Evolutionary conservation across 2,113 vertebrate species (phyloP).

Genomic region (Sander lucioperca): DNA sequence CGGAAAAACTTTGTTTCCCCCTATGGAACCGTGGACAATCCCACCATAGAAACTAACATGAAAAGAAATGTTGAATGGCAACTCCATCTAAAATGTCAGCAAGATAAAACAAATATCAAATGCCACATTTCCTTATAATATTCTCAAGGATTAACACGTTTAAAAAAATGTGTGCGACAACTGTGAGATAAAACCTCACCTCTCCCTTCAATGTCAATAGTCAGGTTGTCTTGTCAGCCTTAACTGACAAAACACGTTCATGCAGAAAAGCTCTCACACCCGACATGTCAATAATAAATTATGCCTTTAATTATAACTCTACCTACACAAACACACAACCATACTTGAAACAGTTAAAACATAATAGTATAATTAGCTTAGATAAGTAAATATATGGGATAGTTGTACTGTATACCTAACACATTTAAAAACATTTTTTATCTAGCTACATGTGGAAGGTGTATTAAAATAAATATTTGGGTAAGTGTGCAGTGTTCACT

Average conservation of each 20-base stretch:
- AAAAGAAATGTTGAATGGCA: neutral
- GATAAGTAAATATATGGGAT: constrained; percentile 21
- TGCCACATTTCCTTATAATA: neutral
- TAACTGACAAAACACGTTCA: constrained; percentile 26
- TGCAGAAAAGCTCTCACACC: constrained; percentile 45
- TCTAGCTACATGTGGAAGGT: neutral
- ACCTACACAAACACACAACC: constrained; percentile 11
- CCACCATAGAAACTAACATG: no score
- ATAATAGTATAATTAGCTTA: neutral
- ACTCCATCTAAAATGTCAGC: constrained; percentile 40
- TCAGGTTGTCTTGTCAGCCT: constrained; percentile 7
- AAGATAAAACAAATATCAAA: constrained; percentile 31
- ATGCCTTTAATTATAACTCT: constrained; percentile 10
- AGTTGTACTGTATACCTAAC: neutral
- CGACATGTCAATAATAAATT: constrained; percentile 55
- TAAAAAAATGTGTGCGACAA: neutral
- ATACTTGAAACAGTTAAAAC: neutral
- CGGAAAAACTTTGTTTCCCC: no score
- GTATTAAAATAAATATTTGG: constrained; percentile 20
- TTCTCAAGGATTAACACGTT: constrained; percentile 7
- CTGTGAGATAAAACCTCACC: constrained; percentile 13
- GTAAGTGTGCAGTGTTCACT: neutral
- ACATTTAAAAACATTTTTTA: constrained; percentile 13
- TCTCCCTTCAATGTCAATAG: constrained; percentile 42
- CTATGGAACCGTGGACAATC: no score